Conservation (phyloP, 2,113 vertebrate genomes). For the Astur gentilis region DNA sequence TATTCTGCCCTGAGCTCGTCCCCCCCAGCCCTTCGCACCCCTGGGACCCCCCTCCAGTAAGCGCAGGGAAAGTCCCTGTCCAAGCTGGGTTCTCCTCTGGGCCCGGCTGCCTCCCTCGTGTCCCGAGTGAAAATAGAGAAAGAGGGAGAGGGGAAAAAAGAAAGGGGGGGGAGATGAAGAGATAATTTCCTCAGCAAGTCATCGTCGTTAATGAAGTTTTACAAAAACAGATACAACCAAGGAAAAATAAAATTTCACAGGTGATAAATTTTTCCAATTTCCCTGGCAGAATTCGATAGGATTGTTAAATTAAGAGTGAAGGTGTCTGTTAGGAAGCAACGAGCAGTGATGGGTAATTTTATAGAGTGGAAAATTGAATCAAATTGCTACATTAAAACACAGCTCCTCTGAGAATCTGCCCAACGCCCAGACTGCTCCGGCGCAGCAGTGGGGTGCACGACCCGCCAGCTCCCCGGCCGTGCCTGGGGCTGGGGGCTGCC, state of each 20-base stretch:
- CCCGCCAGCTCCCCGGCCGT: not conserved
- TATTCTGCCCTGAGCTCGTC: not conserved
- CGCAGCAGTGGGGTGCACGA: conserved; percentile 40
- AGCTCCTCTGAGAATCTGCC: conserved; percentile 79
- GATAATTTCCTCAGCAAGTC: conserved; percentile 88
- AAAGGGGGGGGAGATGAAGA: not conserved
- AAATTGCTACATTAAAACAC: conserved; percentile 92
- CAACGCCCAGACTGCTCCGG: conserved; percentile 54
- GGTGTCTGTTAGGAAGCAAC: conserved; percentile 85
- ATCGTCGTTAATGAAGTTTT: conserved; percentile 91
- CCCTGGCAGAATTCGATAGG: conserved; percentile 89
- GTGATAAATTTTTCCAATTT: conserved; percentile 96
- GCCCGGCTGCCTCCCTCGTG: conserved; percentile 34
- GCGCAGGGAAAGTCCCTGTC: conserved; percentile 35
- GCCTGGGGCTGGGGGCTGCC: not conserved
- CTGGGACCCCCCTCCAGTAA: not conserved
- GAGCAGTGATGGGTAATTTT: conserved; percentile 92
- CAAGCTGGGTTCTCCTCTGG: conserved; percentile 68
- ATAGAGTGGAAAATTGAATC: conserved; percentile 98
- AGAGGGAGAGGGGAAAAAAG: not conserved
- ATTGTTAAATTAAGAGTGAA: conserved; percentile 94
- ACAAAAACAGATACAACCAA: conserved; percentile 85
- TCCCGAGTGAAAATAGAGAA: conserved; percentile 53
- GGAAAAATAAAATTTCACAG: conserved; percentile 97
- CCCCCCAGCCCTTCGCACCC: rapidly evolving